A percentile compares a stretch with the other conserved stretches of the same genome.
Evolutionary conservation across 2,113 vertebrate genomes (phyloP).

Genomic region (Chionodraco myersi): DNA sequence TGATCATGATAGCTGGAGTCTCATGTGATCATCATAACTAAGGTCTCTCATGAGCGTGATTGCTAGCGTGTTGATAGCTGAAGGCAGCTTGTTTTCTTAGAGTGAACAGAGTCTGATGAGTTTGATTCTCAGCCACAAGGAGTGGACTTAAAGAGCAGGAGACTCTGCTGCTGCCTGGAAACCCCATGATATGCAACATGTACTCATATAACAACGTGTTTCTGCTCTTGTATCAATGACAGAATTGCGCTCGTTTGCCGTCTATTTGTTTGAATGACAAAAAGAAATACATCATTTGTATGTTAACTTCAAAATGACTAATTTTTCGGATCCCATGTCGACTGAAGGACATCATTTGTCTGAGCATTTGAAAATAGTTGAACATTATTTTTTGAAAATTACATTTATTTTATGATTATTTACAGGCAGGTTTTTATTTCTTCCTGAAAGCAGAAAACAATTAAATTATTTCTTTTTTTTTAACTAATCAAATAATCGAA

Average conservation of each 20-base stretch:
- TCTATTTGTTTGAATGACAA: not conserved
- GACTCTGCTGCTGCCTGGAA: slow-evolving; percentile 25
- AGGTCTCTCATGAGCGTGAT: slow-evolving; percentile 24
- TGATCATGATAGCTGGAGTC: slow-evolving; percentile 61
- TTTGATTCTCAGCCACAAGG: slow-evolving; percentile 54
- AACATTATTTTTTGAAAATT: not conserved
- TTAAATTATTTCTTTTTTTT: too few relatives aligned
- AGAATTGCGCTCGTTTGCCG: slow-evolving; percentile 12
- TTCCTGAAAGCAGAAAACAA: not conserved
- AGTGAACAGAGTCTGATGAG: slow-evolving; percentile 36
- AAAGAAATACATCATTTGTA: not conserved
- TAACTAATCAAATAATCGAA: not conserved
- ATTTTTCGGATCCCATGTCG: not conserved
- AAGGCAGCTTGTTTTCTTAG: slow-evolving; percentile 62
- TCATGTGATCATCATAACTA: slow-evolving; percentile 52
- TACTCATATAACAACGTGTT: slow-evolving; percentile 23
- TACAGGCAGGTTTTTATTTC: not conserved
- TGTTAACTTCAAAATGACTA: not conserved
- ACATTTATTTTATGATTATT: not conserved
- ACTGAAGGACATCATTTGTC: not conserved
- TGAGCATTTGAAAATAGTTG: not conserved
- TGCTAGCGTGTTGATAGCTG: slow-evolving; percentile 54
- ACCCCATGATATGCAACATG: slow-evolving; percentile 15
- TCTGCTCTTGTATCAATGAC: slow-evolving; percentile 3
- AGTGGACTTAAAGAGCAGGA: slow-evolving; percentile 27